Conservation (phyloP, 2,113 vertebrate genomes). For the Galbula dea region DNA sequence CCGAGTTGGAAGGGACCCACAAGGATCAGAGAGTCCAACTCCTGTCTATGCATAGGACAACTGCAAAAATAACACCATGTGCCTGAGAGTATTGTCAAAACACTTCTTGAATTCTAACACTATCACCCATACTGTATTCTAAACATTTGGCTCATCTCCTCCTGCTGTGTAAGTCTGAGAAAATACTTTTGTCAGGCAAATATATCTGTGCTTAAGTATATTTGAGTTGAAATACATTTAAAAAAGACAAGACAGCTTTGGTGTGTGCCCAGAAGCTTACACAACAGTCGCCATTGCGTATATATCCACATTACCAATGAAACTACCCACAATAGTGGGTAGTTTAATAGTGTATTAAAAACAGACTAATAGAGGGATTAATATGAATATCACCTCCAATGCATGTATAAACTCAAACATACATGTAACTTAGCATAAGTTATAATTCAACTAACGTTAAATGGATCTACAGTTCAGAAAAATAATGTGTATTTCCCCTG, state of each 20-base stretch:
- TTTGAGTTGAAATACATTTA: neutral
- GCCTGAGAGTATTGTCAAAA: too few relatives aligned
- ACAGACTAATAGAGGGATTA: neutral
- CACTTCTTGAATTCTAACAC: too few relatives aligned
- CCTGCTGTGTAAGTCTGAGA: neutral
- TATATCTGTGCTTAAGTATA: neutral
- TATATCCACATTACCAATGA: neutral
- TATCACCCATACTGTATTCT: too few relatives aligned
- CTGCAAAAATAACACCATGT: too few relatives aligned
- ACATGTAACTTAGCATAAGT: neutral
- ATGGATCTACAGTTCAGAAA: neutral
- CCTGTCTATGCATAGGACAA: too few relatives aligned
- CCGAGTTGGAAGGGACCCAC: too few relatives aligned
- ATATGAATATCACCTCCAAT: neutral
- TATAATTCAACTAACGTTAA: neutral
- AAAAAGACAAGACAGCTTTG: neutral
- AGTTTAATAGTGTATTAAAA: too few relatives aligned
- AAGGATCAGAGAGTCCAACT: too few relatives aligned
- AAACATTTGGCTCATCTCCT: neutral
- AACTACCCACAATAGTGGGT: neutral
- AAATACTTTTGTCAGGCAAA: neutral
- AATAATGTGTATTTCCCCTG: neutral
- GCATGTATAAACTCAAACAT: neutral
- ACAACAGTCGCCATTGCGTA: neutral
- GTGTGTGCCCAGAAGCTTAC: neutral